Evolutionary conservation across 2,888 invertebrate species (phyloP).

Genomic region (Acanthosepion lycidas): DNA sequence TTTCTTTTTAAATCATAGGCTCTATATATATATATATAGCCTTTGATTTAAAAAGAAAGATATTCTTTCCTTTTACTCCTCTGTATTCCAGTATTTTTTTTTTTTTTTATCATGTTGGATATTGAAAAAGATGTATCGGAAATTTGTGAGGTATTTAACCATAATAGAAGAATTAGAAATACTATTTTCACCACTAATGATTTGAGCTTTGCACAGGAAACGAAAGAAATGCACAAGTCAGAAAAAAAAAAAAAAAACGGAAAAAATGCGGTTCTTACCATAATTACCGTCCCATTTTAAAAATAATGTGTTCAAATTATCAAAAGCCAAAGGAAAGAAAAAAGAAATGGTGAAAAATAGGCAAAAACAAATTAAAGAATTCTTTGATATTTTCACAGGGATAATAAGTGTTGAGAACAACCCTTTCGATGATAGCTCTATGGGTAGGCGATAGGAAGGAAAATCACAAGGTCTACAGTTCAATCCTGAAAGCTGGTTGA

Average conservation of each 20-base stretch:
- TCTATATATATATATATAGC: not conserved
- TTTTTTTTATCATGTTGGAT: conserved; percentile 16
- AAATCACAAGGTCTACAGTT: not conserved
- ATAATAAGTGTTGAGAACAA: not conserved
- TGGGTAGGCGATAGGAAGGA: not conserved
- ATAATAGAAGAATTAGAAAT: no score
- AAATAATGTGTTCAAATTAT: conserved; percentile 14
- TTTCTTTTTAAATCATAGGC: no score
- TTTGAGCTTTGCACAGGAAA: not conserved
- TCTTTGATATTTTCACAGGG: not conserved
- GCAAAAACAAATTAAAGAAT: not conserved
- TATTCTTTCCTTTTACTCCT: not conserved
- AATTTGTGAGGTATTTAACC: not conserved
- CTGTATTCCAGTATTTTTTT: not conserved
- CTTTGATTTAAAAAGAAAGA: not conserved
- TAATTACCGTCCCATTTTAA: not conserved
- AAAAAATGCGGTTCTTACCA: not conserved
- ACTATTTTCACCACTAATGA: not conserved
- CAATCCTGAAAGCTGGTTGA: not conserved
- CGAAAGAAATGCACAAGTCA: not conserved
- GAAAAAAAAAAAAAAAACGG: not conserved
- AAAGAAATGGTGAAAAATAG: not conserved
- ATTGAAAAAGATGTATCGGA: not conserved
- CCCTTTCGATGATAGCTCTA: not conserved
- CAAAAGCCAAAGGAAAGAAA: not conserved